Percentiles rank a stretch among this genome's conserved stretches.
These are phyloP conservation scores for Drosophila miranda DNA, from an alignment of 1,140 invertebrate genomes.

Conservation along the genomic window DNA sequence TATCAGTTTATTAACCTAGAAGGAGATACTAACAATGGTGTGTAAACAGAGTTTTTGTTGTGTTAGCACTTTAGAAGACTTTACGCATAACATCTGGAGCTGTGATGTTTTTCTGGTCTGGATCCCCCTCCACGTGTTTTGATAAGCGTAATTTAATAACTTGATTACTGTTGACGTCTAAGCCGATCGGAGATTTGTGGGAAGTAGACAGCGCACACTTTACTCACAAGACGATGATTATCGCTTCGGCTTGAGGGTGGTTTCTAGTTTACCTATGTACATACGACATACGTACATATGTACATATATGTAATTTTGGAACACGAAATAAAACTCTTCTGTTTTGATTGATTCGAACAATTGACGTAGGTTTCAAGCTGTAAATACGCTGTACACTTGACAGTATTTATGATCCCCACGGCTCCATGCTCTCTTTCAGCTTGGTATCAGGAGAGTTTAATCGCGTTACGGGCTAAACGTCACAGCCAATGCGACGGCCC, in stretches of 20 bases:
- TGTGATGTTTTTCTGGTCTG: neutral
- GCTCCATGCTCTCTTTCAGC: constrained; percentile 40
- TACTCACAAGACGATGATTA: neutral
- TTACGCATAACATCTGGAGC: neutral
- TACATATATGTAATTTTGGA: constrained; percentile 13
- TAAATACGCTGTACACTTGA: constrained; percentile 60
- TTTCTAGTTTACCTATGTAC: too few species aligned
- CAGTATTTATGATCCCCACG: constrained; percentile 41
- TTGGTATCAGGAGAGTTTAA: constrained; percentile 32
- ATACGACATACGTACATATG: too few species aligned
- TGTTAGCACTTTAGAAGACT: constrained; percentile 19
- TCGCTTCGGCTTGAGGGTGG: constrained; percentile 1
- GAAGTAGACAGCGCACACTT: neutral
- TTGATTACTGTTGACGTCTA: constrained; percentile 58
- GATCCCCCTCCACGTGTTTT: constrained; percentile 1
- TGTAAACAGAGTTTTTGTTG: constrained; percentile 7
- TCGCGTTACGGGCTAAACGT: constrained; percentile 30
- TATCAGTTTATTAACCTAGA: too few species aligned
- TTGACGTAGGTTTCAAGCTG: constrained; percentile 64
- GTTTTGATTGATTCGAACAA: constrained; percentile 37
- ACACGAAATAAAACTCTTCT: constrained; percentile 13
- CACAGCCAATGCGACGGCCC: constrained; percentile 2
- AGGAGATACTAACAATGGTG: neutral
- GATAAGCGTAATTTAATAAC: constrained; percentile 63
- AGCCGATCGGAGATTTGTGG: constrained; percentile 20